Evolutionary conservation across 2,797 vertebrate genomes (phyloP).

Genomic region (Sarcophilus harrisii): DNA sequence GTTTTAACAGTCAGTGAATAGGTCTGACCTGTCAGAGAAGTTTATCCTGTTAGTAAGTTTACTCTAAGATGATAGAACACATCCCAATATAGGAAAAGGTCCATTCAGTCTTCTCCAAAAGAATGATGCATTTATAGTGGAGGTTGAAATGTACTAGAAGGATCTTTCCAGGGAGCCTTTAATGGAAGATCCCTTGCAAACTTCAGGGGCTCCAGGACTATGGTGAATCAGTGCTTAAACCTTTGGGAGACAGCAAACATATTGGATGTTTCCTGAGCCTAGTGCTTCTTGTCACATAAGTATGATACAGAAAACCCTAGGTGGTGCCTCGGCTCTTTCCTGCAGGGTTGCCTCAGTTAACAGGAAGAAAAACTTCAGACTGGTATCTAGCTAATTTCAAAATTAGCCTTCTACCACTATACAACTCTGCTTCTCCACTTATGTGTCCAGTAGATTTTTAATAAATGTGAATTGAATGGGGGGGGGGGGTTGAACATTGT

Average conservation of each 20-base stretch:
- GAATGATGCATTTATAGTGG: not conserved
- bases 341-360: not conserved
- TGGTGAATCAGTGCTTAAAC: not conserved
- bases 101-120: not conserved
- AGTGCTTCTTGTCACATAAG: not conserved
- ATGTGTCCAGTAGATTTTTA: not conserved
- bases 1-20: not conserved
- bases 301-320: not conserved
- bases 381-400: not conserved
- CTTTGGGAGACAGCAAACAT: not conserved
- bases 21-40: conserved; percentile 1
- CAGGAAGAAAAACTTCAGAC: not conserved
- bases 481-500: not conserved
- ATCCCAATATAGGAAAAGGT: not conserved
- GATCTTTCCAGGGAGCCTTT: not conserved
- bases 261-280: not conserved
- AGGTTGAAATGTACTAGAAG: not conserved
- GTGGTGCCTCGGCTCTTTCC: not conserved
- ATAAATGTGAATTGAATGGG: not conserved
- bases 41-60: not conserved
- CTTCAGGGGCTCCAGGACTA: not conserved
- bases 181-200: not conserved
- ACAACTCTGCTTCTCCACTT: not conserved
- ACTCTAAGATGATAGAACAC: not conserved
- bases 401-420: not conserved